Percentiles rank a stretch among this genome's conserved stretches.
phyloP scores from a whole-genome alignment of 1,140 invertebrate genomes.

The Diachasma alloeum region DNA sequence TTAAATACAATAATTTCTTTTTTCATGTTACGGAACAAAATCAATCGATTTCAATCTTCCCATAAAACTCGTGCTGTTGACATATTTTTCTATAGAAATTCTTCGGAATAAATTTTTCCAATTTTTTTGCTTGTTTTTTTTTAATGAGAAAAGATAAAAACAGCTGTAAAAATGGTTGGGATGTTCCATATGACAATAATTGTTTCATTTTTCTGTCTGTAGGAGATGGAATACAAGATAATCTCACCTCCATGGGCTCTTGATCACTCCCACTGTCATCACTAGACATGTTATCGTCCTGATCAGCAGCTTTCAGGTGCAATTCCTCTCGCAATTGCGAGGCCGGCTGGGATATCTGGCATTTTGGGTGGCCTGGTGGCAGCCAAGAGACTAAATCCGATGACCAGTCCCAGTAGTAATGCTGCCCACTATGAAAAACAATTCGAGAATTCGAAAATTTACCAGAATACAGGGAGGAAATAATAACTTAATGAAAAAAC shows the following conservation, averaged over 20 bases:
- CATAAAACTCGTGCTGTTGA: too few relatives aligned
- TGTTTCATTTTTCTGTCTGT: background rate
- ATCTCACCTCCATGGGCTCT: slow-evolving; percentile 56
- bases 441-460: background rate
- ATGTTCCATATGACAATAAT: background rate
- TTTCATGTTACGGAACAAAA: too few relatives aligned
- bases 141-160: too few relatives aligned
- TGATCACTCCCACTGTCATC: slow-evolving; percentile 59
- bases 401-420: slow-evolving; percentile 94
- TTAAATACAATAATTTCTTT: too few relatives aligned
- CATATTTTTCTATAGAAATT: too few relatives aligned
- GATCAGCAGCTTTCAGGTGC: slow-evolving; percentile 62
- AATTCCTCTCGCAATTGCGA: slow-evolving; percentile 80
- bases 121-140: too few relatives aligned
- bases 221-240: background rate
- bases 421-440: slow-evolving; percentile 73
- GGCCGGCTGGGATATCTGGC: slow-evolving; percentile 81
- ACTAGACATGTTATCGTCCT: slow-evolving; percentile 61
- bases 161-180: background rate
- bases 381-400: slow-evolving; percentile 95
- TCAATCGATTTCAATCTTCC: too few relatives aligned
- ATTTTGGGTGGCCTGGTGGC: slow-evolving; percentile 90
- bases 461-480: too few relatives aligned
- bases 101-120: too few relatives aligned
- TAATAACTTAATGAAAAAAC: too few relatives aligned